phyloP scores from a whole-genome alignment of 2,797 vertebrate genomes.

The Ctenochaetus hawaiiensis region DNA sequence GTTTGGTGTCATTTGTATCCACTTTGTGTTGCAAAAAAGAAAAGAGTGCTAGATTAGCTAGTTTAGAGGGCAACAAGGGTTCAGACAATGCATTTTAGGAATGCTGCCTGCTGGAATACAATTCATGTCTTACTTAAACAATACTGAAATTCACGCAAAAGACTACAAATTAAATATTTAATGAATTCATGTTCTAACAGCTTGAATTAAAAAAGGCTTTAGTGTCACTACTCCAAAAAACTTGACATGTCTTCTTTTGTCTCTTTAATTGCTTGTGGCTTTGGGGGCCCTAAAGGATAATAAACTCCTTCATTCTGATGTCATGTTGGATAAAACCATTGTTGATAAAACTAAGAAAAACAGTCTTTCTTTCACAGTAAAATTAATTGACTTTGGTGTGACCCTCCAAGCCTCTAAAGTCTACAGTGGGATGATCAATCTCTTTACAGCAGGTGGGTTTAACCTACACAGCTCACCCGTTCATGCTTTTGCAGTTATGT shows the following conservation, averaged over 20 bases:
- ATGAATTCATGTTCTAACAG: too few relatives aligned
- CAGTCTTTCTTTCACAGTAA: neutral
- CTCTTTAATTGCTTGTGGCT: neutral
- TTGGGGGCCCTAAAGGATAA: neutral
- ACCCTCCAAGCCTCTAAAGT: neutral
- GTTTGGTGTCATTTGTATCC: too few relatives aligned
- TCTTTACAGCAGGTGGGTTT: neutral
- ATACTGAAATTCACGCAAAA: too few relatives aligned
- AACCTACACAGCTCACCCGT: neutral
- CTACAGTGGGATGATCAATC: too few relatives aligned
- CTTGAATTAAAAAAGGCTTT: too few relatives aligned
- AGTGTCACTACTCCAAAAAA: neutral
- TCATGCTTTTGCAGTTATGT: neutral
- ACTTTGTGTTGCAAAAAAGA: too few relatives aligned
- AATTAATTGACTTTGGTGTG: neutral
- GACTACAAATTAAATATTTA: too few relatives aligned
- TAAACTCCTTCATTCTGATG: neutral
- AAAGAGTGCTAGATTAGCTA: too few relatives aligned
- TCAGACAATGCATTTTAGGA: too few relatives aligned
- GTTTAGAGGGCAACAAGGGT: too few relatives aligned
- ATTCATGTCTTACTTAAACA: too few relatives aligned
- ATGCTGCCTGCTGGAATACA: too few relatives aligned
- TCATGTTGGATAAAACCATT: neutral
- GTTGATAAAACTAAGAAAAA: neutral
- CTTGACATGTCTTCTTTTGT: neutral